Conservation (phyloP, 2,113 vertebrate genomes). For the Coryphaenoides rupestris region DNA sequence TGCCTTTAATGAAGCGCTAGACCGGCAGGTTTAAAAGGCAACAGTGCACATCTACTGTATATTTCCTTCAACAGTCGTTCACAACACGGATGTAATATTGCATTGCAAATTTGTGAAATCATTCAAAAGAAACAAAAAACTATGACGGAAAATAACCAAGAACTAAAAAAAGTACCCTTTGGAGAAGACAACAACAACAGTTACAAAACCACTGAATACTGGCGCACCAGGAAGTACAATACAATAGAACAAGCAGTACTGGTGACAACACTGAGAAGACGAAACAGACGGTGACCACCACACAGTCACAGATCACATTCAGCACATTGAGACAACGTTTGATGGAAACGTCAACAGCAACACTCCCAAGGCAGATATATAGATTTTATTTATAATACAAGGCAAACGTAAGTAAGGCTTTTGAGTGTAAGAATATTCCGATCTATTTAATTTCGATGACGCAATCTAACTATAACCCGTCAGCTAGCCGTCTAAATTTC, state of each 20-base stretch:
- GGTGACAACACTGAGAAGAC: slow-evolving; percentile 29
- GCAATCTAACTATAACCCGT: too few relatives aligned
- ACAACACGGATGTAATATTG: neutral
- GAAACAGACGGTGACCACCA: slow-evolving; percentile 46
- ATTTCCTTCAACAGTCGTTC: too few relatives aligned
- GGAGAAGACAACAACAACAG: slow-evolving; percentile 39
- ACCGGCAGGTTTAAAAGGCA: too few relatives aligned
- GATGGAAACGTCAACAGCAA: slow-evolving; percentile 22
- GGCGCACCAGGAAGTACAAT: slow-evolving; percentile 51
- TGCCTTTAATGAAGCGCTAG: too few relatives aligned
- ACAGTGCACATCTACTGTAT: too few relatives aligned
- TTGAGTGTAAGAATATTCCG: slow-evolving; percentile 31
- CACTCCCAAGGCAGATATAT: slow-evolving; percentile 21
- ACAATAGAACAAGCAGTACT: slow-evolving; percentile 26
- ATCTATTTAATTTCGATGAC: slow-evolving; percentile 7
- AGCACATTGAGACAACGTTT: slow-evolving; percentile 34
- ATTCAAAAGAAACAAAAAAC: slow-evolving; percentile 35
- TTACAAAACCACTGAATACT: slow-evolving; percentile 30
- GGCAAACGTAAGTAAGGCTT: slow-evolving; percentile 59
- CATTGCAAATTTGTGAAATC: slow-evolving; percentile 51
- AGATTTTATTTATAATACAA: slow-evolving; percentile 41
- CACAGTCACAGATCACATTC: slow-evolving; percentile 41
- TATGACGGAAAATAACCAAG: slow-evolving; percentile 29
- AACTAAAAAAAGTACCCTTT: slow-evolving; percentile 50
- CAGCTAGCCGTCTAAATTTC: too few relatives aligned